These are phyloP conservation scores for Volucella inanis DNA, from an alignment of 2,888 invertebrate species.

Conservation along the genomic window DNA sequence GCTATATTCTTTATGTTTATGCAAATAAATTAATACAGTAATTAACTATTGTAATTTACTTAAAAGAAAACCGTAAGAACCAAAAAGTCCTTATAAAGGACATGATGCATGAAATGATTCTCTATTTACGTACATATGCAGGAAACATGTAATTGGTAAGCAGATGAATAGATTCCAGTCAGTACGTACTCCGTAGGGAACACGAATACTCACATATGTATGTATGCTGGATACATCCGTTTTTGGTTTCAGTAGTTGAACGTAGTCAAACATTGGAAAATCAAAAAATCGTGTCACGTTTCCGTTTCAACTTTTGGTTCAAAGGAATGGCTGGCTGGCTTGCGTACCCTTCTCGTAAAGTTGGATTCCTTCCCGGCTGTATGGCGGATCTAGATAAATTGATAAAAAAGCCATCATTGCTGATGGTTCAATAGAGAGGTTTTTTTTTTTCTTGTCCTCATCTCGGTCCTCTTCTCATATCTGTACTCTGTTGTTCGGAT, in stretches of 20 bases:
- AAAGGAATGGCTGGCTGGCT: conserved; percentile 2
- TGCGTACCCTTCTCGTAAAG: conserved; percentile 35
- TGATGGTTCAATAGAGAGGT: conserved; percentile 72
- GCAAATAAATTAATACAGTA: background rate
- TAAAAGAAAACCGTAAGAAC: too few species aligned
- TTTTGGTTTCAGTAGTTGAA: background rate
- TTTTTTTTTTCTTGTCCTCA: conserved; percentile 21
- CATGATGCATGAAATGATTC: too few species aligned
- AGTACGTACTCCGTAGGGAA: conserved; percentile 19
- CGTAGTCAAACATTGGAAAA: conserved; percentile 21
- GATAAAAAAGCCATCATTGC: conserved; percentile 74
- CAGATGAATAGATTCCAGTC: too few species aligned
- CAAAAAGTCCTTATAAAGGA: too few species aligned
- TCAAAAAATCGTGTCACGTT: conserved; percentile 71
- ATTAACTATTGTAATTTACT: too few species aligned
- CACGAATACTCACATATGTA: conserved; percentile 56
- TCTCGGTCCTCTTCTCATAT: background rate
- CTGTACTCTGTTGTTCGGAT: conserved; percentile 25
- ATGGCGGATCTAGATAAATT: conserved; percentile 69
- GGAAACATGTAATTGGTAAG: too few species aligned
- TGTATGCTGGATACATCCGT: conserved; percentile 47
- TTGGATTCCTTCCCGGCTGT: conserved; percentile 45
- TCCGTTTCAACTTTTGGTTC: conserved; percentile 63
- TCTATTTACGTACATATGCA: too few species aligned
- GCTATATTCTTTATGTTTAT: conserved; percentile 26